Conservation (phyloP, 2,888 invertebrate genomes). For the Spisula solida region DNA sequence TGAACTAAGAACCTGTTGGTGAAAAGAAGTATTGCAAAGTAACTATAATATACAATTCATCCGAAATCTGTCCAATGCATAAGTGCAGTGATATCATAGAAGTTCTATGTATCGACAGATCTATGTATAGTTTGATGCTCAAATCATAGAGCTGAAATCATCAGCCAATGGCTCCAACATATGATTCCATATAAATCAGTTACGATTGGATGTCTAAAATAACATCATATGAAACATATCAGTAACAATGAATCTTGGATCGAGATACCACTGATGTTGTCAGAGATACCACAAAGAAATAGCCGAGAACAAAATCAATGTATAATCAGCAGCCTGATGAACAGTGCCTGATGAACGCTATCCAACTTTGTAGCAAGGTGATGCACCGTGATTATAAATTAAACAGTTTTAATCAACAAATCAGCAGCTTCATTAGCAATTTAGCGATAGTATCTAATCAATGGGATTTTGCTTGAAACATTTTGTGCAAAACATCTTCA, state of each 20-base stretch:
- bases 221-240: conserved; percentile 1
- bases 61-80: conserved; percentile 2
- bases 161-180: not conserved
- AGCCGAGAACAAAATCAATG: conserved; percentile 9
- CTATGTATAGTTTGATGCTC: not conserved
- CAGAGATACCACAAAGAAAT: too few relatives aligned
- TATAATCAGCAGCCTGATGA: not conserved
- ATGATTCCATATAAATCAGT: not conserved
- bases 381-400: not conserved
- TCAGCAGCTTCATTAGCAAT: not conserved
- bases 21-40: not conserved
- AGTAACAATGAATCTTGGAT: not conserved
- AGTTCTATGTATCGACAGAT: not conserved
- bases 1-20: not conserved
- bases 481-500: too few relatives aligned
- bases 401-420: not conserved
- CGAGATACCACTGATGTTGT: not conserved
- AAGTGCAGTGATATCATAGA: not conserved
- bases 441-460: too few relatives aligned
- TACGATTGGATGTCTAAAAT: conserved; percentile 17
- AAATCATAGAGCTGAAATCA: not conserved
- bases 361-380: not conserved
- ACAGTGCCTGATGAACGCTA: too few relatives aligned
- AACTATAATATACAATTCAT: not conserved
- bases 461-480: too few relatives aligned